phyloP scores from a whole-genome alignment of 2,888 invertebrate species.

The Oasisia sp. region DNA sequence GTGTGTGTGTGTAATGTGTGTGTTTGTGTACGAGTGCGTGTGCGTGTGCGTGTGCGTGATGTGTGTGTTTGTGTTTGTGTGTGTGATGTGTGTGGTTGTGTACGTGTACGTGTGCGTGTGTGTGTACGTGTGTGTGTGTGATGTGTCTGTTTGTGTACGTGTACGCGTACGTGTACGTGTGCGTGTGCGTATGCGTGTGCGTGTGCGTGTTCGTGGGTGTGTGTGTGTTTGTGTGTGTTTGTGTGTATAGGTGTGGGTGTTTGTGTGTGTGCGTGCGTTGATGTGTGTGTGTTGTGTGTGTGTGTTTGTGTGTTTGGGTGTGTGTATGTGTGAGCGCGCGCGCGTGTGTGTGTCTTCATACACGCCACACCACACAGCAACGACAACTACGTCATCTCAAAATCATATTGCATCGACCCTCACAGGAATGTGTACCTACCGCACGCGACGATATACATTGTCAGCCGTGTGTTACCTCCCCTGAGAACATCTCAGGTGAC shows the following conservation, averaged over 20 bases:
- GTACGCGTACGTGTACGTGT: too few species aligned
- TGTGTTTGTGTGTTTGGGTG: too few species aligned
- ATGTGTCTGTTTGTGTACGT: too few species aligned
- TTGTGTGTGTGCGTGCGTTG: neutral
- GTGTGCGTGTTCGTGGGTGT: neutral
- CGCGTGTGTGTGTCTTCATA: neutral
- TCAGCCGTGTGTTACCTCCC: too few species aligned
- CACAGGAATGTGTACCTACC: too few species aligned
- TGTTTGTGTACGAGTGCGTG: neutral
- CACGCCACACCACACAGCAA: too few species aligned
- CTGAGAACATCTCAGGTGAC: too few species aligned
- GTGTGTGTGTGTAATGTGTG: neutral
- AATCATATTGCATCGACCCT: too few species aligned
- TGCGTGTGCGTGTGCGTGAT: neutral
- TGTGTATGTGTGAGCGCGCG: neutral
- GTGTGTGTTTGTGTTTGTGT: neutral
- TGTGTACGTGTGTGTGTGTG: neutral
- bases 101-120: neutral
- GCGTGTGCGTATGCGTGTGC: neutral
- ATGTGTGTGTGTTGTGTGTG: too few species aligned
- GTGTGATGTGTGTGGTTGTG: neutral
- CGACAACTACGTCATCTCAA: too few species aligned
- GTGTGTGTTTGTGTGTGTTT: neutral
- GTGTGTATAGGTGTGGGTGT: too few species aligned
- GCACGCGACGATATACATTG: too few species aligned